Evolutionary conservation across 2,888 invertebrate species (phyloP).

Genomic region (Aspidiotus destructor): DNA sequence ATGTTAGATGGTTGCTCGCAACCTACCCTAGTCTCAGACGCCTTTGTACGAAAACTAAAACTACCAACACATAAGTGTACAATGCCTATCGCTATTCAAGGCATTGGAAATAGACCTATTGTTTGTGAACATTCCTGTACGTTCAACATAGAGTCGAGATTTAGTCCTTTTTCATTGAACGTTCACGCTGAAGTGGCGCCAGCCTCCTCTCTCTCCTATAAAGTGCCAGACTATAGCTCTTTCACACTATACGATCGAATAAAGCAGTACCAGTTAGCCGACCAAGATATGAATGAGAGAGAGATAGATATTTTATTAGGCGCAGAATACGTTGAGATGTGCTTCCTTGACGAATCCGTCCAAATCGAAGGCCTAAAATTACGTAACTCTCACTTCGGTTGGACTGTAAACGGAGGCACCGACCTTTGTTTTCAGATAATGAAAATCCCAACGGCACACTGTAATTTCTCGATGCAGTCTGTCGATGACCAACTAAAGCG

Average conservation of each 20-base stretch:
- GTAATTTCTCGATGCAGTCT: background rate
- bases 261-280: background rate
- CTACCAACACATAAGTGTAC: background rate
- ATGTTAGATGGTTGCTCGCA: background rate
- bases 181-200: background rate
- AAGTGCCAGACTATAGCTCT: background rate
- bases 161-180: background rate
- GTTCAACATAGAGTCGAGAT: background rate
- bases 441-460: background rate
- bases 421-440: background rate
- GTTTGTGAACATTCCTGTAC: background rate
- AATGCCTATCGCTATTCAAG: background rate
- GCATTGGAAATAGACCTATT: background rate
- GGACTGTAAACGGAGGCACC: background rate
- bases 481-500: background rate
- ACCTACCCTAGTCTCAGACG: background rate
- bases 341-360: background rate
- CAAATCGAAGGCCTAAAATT: background rate
- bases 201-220: background rate
- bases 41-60: background rate
- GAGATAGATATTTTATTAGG: constrained; percentile 2
- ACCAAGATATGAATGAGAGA: background rate
- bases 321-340: constrained; percentile 1
- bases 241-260: background rate
- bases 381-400: background rate